phyloP scores from a whole-genome alignment of 2,113 vertebrate species.

The Alaudala cheleensis region DNA sequence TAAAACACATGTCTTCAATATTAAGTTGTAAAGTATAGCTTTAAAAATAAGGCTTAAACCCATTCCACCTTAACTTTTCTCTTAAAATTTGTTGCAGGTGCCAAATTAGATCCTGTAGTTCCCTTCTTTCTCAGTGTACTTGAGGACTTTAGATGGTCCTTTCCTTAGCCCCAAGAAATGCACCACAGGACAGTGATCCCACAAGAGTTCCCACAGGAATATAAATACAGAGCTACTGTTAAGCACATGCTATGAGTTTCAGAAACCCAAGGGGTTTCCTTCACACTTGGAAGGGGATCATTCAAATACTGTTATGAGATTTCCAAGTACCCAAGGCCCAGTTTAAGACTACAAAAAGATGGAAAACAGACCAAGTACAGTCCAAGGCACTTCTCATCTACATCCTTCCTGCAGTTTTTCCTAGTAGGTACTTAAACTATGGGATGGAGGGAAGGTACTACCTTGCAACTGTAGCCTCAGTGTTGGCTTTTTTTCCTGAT shows the following conservation, averaged over 20 bases:
- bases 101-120: background rate
- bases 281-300: background rate
- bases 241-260: background rate
- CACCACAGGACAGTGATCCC: background rate
- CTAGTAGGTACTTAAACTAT: background rate
- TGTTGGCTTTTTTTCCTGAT: background rate
- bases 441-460: background rate
- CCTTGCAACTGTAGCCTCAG: background rate
- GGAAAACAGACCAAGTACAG: background rate
- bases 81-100: background rate
- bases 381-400: background rate
- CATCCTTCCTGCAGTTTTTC: background rate
- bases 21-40: background rate
- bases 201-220: background rate
- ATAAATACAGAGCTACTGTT: background rate
- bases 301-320: background rate
- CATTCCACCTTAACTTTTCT: background rate
- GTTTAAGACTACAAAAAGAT: background rate
- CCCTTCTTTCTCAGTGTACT: background rate
- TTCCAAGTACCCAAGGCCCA: background rate
- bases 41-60: background rate
- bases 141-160: background rate
- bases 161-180: background rate
- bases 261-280: background rate
- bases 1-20: background rate